Evolutionary conservation across 1,140 invertebrate species (phyloP).

Genomic region (Pseudomyrmex pallidus): DNA sequence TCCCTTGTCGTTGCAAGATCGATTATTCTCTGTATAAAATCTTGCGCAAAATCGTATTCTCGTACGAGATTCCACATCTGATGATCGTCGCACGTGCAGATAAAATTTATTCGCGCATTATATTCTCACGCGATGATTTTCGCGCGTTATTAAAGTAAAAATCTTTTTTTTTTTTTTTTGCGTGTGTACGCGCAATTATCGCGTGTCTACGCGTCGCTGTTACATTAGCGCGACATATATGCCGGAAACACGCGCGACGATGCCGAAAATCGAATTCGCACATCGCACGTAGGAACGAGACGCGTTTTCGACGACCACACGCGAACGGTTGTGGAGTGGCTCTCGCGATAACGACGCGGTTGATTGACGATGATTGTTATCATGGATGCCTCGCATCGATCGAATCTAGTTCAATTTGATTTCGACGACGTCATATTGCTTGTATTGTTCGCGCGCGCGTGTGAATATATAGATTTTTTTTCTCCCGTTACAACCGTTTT

Average conservation of each 20-base stretch:
- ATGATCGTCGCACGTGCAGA: too few species aligned
- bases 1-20: too few species aligned
- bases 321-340: conserved; percentile 28
- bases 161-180: too few species aligned
- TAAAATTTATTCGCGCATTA: too few species aligned
- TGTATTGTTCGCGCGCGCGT: background rate
- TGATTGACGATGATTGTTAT: conserved; percentile 58
- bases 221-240: background rate
- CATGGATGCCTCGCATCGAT: conserved; percentile 42
- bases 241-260: background rate
- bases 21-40: too few species aligned
- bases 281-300: conserved; percentile 13
- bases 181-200: too few species aligned
- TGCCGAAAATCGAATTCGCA: conserved; percentile 31
- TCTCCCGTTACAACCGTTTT: background rate
- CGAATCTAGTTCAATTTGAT: conserved; percentile 42
- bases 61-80: too few species aligned
- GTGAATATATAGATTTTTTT: conserved; percentile 6
- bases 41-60: too few species aligned
- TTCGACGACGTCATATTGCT: conserved; percentile 30
- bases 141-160: too few species aligned
- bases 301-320: conserved; percentile 35
- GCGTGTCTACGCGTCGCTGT: too few species aligned
- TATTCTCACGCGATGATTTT: too few species aligned
- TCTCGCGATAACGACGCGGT: conserved; percentile 53